These are phyloP conservation scores for Nothoprocta pentlandii DNA, from an alignment of 2,113 vertebrate species.

Conservation along the genomic window DNA sequence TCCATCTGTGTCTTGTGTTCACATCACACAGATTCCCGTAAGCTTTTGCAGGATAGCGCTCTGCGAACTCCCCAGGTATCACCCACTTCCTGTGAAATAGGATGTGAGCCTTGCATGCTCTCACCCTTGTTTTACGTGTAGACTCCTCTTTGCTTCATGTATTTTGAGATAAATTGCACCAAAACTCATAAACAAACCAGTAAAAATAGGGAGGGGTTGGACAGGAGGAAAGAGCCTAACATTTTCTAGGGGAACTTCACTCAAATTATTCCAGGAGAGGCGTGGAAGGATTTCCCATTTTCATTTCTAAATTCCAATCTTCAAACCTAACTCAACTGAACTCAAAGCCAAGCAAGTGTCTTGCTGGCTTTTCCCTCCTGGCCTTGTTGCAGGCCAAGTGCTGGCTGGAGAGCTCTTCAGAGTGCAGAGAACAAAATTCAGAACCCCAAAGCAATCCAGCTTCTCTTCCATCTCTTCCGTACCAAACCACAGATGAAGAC, in stretches of 20 bases:
- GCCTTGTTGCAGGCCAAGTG: neutral
- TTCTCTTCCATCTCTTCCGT: neutral
- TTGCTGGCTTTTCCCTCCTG: neutral
- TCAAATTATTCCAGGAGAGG: neutral
- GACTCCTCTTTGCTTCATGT: neutral
- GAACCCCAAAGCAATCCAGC: neutral
- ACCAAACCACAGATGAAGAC: neutral
- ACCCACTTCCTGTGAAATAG: neutral
- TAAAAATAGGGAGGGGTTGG: neutral
- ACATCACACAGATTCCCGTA: fast-evolving
- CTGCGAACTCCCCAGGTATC: neutral
- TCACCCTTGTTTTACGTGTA: neutral
- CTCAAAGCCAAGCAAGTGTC: neutral
- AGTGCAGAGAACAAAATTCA: neutral
- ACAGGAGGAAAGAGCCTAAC: neutral
- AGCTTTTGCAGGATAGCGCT: neutral
- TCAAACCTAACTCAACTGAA: neutral
- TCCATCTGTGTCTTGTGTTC: neutral
- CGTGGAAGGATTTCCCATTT: neutral
- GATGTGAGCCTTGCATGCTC: neutral
- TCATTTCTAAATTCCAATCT: neutral
- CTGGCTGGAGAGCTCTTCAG: neutral
- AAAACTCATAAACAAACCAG: neutral
- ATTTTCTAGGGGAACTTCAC: neutral
- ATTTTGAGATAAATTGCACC: neutral